Evolutionary conservation across 2,113 vertebrate genomes (phyloP).

Genomic region (Chauna torquata): DNA sequence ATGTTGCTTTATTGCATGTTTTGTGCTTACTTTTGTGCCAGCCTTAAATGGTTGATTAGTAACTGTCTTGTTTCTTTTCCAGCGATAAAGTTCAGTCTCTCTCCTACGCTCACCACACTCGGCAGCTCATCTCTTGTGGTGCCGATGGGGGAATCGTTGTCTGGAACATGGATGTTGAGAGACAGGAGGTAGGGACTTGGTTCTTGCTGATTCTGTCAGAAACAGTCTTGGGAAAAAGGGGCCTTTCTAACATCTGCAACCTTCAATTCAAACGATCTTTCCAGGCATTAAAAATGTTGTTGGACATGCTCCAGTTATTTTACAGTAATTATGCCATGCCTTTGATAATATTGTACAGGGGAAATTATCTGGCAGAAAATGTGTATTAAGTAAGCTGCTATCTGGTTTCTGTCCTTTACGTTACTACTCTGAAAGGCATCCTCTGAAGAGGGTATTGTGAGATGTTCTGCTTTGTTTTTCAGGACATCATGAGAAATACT

Average conservation of each 20-base stretch:
- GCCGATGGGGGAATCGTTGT: conserved; percentile 93
- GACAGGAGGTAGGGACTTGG: conserved; percentile 88
- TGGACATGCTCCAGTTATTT: not conserved
- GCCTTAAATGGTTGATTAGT: not conserved
- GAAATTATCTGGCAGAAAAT: conserved; percentile 14
- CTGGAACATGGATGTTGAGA: conserved; percentile 98
- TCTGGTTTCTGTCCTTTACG: not conserved
- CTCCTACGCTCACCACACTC: conserved; percentile 92
- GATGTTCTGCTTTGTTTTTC: not conserved
- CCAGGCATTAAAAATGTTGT: conserved; percentile 2
- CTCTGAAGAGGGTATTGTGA: not conserved
- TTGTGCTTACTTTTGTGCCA: not conserved
- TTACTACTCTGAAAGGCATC: not conserved
- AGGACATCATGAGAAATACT: not conserved
- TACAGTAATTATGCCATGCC: not conserved
- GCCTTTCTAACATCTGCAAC: not conserved
- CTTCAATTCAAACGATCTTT: not conserved
- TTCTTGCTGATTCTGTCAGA: not conserved
- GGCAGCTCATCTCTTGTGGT: conserved; percentile 96
- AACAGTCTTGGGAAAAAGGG: not conserved
- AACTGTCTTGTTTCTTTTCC: conserved; percentile 28
- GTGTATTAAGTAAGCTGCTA: not conserved
- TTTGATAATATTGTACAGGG: conserved; percentile 6
- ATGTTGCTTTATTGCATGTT: not conserved
- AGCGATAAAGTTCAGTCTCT: conserved; percentile 96